Evolutionary conservation across 2,113 vertebrate species (phyloP), one percentile per base, ranked within the genome.

Genomic region (Uria aalge): DNA sequence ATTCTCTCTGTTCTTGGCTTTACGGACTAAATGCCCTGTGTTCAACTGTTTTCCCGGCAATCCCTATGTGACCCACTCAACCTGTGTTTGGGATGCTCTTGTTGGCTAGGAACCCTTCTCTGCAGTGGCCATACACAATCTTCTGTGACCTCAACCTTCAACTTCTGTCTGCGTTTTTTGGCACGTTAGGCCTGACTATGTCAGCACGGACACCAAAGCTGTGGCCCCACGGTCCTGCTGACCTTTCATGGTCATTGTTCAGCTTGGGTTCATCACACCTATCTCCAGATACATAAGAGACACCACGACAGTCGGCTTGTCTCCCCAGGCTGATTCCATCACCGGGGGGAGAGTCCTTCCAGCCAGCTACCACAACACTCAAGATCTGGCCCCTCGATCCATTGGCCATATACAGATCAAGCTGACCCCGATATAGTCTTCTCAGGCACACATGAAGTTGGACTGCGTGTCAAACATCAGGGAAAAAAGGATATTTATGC

Each of bases 161-260:
- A 1, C 27, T 69, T 64, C 62, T 14, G 2, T 16, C 41, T 0
- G 0, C 19, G 18, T 1, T 32, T 4, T n/a, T 50, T 50, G 15
- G 18, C 26, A 6, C 12, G 67, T 81, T 3, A 66, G 59, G 26
- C 45, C 1, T 3, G 48, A 11, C 30, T 40, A 3, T 43, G 30
- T 45, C 50, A 13, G 9, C 41, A 23, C 12, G 8, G 67, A 11
- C 41, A 19, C 21, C 40, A 45, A 30, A 83, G 53, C 24, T 50
- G n/a, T 19, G 26, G 11, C 11, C 23, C 1, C 22, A 3, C 15
- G 64, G 15, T 52, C 79, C 36, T 56, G 40, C n/a, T 77, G n/a
- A 55, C 1, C 12, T 78, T 66, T 45, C 30, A 34, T 21, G 67
- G 40, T 9, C 5, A 0, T 30, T 15, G 21, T 19, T 84, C 20